Evolutionary conservation across 2,797 vertebrate genomes (phyloP), one percentile per base, ranked within the genome.

Genomic region (Alfaro cultratus): DNA sequence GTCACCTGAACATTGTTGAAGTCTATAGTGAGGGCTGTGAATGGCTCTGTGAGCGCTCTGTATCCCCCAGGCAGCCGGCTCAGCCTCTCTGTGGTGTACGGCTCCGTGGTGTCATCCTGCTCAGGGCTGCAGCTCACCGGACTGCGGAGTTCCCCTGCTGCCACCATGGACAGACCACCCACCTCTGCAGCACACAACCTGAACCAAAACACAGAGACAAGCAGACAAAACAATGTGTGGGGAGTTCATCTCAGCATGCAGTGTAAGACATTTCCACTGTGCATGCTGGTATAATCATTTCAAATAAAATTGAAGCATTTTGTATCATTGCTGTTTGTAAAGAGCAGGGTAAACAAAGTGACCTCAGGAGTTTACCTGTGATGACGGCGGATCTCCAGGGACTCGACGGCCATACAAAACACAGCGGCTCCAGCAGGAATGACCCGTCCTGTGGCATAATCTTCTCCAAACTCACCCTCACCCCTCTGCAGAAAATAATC

Each of bases 51-150:
- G 83, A 99, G 95, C 79, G 97, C 77, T 73, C 85, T 84, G 45
- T 97, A 99, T 1, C 98, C 98, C 62, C 97, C 97, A 10, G 97
- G 96, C 84, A 99, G 83, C 79, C 95, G 95, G 93, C 96, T 98
- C 85, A 99, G 97, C 82, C 98, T 96, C 93, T 99, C 98, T 0
- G 98, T 99, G 74, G 97, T 99, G 87, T 99, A 99, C n/a, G 99
- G 99, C 92, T 99, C 98, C 18, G 96, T 86, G 53, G 95, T 94
- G 80, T 99, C 98, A 70, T 97, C 97, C 0, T 94, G 91, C 80
- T 95, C 96, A 10, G 89, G 83, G 81, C 90, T 94, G 89, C 94
- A 95, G 0, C 90, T 96, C 0, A 97, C 96, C 0, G 96, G 97
- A 87, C 99, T 98, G 36, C 95, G 96, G 85, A 99, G 97, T 77